Conservation (phyloP, 2,797 vertebrate species). For the Spatula clypeata region DNA sequence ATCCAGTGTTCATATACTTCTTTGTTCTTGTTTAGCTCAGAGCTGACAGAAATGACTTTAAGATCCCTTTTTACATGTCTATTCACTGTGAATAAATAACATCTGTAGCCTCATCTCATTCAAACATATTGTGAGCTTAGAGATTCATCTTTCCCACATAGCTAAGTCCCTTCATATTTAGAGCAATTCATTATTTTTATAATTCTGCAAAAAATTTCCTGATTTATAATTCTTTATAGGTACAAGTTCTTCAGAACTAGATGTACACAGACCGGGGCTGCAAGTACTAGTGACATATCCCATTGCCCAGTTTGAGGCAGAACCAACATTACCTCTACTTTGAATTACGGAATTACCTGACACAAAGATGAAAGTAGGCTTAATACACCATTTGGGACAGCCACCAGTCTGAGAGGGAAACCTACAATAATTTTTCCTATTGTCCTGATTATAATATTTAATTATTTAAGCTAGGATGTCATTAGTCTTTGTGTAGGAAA, state of each 20-base stretch:
- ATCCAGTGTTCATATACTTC: neutral
- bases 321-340: neutral
- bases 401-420: neutral
- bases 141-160: neutral
- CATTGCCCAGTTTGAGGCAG: neutral
- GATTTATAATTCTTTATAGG: neutral
- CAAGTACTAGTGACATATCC: neutral
- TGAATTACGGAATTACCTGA: neutral
- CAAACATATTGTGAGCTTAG: neutral
- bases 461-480: neutral
- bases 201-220: neutral
- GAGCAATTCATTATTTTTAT: neutral
- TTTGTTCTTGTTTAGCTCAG: neutral
- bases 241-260: neutral
- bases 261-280: neutral
- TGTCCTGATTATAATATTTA: neutral
- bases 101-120: neutral
- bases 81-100: slow-evolving; percentile 20
- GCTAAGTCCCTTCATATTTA: neutral
- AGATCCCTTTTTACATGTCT: neutral
- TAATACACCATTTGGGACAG: neutral
- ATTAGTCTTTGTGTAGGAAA: neutral
- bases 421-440: neutral
- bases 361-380: neutral
- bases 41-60: neutral